Evolutionary conservation across 23 tunicate species (phyloP).

Genomic region (Trididemnum miniatum): DNA sequence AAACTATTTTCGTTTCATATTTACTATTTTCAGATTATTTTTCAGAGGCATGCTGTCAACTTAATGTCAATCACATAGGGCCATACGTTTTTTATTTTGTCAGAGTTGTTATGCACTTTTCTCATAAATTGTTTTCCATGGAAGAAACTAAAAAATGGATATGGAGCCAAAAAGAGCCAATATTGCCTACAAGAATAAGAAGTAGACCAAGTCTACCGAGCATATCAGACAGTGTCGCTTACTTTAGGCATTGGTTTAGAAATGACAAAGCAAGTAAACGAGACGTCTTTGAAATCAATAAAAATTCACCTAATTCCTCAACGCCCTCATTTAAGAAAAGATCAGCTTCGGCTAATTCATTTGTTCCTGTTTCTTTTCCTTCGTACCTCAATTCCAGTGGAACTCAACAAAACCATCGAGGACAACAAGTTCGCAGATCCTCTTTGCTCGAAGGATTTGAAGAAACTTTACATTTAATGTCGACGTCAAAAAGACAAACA

Average conservation of each 20-base stretch:
- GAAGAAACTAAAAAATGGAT: background rate
- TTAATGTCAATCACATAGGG: too few relatives aligned
- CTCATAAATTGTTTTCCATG: background rate
- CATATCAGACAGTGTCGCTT: background rate
- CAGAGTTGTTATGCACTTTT: too few relatives aligned
- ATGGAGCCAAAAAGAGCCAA: background rate
- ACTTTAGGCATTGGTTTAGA: background rate
- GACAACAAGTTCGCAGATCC: background rate
- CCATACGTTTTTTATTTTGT: too few relatives aligned
- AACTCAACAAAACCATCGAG: background rate
- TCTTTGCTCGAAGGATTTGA: conserved; percentile 47
- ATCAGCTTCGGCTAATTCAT: background rate
- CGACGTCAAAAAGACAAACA: conserved; percentile 19
- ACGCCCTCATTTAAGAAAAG: background rate
- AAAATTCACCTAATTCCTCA: background rate
- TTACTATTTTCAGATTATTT: too few relatives aligned
- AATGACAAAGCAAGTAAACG: background rate
- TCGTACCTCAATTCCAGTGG: conserved; percentile 1
- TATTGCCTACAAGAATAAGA: background rate
- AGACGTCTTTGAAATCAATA: background rate
- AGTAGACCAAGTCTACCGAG: background rate
- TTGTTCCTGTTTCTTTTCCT: conserved; percentile 2
- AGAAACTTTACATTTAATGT: conserved; percentile 32
- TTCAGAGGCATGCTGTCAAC: too few relatives aligned
- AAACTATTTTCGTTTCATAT: too few relatives aligned